Conservation (phyloP, 2,113 vertebrate species). For the Trichechus manatus region DNA sequence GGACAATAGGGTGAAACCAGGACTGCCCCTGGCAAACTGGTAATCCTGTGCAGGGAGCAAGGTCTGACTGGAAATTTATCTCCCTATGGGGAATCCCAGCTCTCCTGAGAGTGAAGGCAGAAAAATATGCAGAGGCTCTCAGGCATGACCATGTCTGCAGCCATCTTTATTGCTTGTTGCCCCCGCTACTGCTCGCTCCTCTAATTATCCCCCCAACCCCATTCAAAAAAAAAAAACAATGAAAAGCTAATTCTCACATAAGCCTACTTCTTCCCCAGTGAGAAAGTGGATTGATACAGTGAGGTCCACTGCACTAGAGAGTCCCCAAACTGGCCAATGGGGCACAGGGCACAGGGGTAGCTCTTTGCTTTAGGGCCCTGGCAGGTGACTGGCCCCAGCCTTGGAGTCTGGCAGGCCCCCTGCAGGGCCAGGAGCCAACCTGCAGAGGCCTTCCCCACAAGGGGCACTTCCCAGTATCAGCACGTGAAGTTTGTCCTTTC, state of each 20-base stretch:
- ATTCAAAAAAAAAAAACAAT: neutral
- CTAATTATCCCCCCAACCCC: neutral
- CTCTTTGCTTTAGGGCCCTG: neutral
- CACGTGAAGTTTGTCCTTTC: neutral
- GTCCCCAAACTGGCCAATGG: fast-evolving
- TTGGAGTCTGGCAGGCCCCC: neutral
- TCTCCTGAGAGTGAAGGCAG: neutral
- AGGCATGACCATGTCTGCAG: fast-evolving
- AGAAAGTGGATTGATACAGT: neutral
- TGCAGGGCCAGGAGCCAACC: neutral
- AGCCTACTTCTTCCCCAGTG: neutral
- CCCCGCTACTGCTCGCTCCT: neutral
- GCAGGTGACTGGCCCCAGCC: neutral
- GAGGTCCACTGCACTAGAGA: neutral
- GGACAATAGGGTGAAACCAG: neutral
- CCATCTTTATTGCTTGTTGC: neutral
- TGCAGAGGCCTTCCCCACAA: neutral
- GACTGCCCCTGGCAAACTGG: neutral
- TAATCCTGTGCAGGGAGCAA: neutral
- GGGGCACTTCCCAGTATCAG: fast-evolving
- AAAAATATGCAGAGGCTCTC: neutral
- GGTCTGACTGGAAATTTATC: neutral
- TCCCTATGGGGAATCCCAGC: neutral
- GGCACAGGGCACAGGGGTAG: neutral
- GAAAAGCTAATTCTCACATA: neutral